A percentile compares a stretch with the other conserved stretches of the same genome.
Evolutionary conservation across 2,113 vertebrate species (phyloP).

Genomic region (Phalacrocorax aristotelis): DNA sequence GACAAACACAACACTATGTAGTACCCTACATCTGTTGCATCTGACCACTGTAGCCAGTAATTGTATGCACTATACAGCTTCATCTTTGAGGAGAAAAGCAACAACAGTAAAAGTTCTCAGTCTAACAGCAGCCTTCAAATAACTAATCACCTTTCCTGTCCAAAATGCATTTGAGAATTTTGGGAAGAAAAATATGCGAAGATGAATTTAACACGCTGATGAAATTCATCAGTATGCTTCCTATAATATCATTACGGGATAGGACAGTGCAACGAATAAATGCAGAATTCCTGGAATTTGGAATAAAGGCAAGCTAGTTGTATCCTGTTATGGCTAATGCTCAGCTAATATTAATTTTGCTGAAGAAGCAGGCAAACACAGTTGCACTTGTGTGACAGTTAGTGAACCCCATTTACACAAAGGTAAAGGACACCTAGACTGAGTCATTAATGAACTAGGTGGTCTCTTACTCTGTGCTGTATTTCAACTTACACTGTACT

Average conservation of each 20-base stretch:
- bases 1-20: background rate
- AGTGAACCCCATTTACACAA: background rate
- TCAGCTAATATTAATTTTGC: background rate
- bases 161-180: background rate
- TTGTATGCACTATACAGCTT: rapidly evolving
- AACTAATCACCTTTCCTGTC: background rate
- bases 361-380: background rate
- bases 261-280: background rate
- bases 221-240: background rate
- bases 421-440: background rate
- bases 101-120: background rate
- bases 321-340: background rate
- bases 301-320: background rate
- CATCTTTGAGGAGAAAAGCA: background rate
- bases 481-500: background rate
- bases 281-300: background rate
- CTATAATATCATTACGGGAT: too few species aligned
- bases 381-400: background rate
- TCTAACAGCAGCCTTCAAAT: background rate
- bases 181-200: background rate
- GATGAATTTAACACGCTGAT: background rate
- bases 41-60: background rate
- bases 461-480: rapidly evolving
- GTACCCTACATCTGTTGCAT: background rate
- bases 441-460: background rate